Base-by-base conservation (phyloP, 2,888 invertebrate genomes). In the Colostygia pectinataria region DNA sequence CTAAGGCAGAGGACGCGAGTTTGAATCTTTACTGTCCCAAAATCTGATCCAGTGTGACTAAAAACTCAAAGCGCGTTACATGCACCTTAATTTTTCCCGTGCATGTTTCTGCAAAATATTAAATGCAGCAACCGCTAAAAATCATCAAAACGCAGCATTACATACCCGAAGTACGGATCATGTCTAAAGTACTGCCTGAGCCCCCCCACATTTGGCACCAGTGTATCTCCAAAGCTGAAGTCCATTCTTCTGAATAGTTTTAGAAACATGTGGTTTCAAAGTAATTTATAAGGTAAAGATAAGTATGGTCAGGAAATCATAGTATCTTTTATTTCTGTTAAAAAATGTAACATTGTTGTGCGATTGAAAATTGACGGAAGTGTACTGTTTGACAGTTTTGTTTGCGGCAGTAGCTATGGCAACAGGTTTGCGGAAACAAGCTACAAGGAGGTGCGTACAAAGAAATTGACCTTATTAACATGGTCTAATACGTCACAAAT, bases 201-300 rank as follows among this genome's bases (percentile, higher is more conserved):
- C 0, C 86, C 83, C 8, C 78, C 65, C 20, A 90, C 74, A 55
- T 85, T 86, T n/a, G 90, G 88, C 48, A 74, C 71, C 60, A 90
- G 61, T 12, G 78, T 72, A 49, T 90, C 88, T 46, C 89, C 87
- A 51, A 89, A 87, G 41, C 83, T 80, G 53, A 83, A 85, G 75
- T 90, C 82, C 90, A 90, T 90, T 58, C 71, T 66, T 57, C 69
- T 69, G 53, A 78, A 54, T 37, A 71, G 44, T 66, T 69, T 79
- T 28, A 80, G 71, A 66, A 59, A 69, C 73, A 74, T 74, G 53
- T 60, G 60, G 57, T 54, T 66, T 63, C 43, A 61, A 41, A 31
- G 18, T 36, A 28, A 28, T 33, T 33, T 38, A 8, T 23, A 8
- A 12, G 12, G 24, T 44, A 33, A 55, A n/a, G n/a, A n/a, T n/a